Evolutionary conservation across 1,140 invertebrate genomes (phyloP).

Genomic region (Mycetomoellerius zeteki): DNA sequence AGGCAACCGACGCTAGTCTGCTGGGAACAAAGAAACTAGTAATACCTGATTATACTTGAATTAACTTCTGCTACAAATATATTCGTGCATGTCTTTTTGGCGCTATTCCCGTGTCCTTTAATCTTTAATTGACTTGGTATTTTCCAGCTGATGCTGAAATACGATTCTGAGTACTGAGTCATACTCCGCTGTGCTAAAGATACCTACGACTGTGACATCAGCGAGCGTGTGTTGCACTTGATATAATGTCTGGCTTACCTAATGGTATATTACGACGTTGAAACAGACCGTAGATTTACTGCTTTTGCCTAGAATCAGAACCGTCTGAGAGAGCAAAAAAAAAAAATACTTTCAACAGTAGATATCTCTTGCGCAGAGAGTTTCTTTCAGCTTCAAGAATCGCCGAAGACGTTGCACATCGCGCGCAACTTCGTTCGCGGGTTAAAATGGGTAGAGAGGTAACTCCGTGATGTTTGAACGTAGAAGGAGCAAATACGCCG

Average conservation of each 20-base stretch:
- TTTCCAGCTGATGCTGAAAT: background rate
- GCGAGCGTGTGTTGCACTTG: background rate
- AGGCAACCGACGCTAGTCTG: background rate
- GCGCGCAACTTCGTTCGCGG: slow-evolving; percentile 43
- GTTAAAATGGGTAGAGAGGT: slow-evolving; percentile 41
- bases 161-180: slow-evolving; percentile 25
- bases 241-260: background rate
- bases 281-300: slow-evolving; percentile 1
- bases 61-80: background rate
- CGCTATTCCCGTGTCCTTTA: background rate
- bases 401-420: slow-evolving; percentile 33
- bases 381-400: slow-evolving; percentile 32
- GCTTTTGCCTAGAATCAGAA: slow-evolving; percentile 2
- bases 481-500: slow-evolving; percentile 51
- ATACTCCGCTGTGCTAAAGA: background rate
- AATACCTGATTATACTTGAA: slow-evolving; percentile 7
- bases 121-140: background rate
- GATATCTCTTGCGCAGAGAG: slow-evolving; percentile 9
- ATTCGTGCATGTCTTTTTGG: no score
- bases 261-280: slow-evolving; percentile 18
- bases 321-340: background rate
- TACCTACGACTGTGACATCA: slow-evolving; percentile 1
- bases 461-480: slow-evolving; percentile 58
- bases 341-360: slow-evolving; percentile 29
- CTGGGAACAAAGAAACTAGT: background rate